These are phyloP conservation scores for Eupeodes latifasciatus DNA, from an alignment of 2,888 invertebrate genomes.

Conservation along the genomic window DNA sequence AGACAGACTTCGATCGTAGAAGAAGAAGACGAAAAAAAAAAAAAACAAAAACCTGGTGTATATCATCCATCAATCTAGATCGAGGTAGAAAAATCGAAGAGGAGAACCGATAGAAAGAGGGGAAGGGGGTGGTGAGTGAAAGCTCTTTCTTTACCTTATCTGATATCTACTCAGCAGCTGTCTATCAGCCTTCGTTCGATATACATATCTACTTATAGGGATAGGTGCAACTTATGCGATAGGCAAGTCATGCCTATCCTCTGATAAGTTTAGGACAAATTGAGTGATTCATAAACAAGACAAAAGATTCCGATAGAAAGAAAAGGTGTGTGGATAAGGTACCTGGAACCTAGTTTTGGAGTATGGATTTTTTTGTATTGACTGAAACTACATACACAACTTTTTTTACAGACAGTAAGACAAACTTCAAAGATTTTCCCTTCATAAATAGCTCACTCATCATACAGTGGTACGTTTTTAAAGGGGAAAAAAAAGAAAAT, in stretches of 20 bases:
- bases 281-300: slow-evolving; percentile 17
- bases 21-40: too few relatives aligned
- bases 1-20: not conserved
- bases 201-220: not conserved
- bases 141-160: slow-evolving; percentile 19
- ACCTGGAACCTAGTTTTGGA: not conserved
- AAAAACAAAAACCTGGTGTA: not conserved
- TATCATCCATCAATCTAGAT: slow-evolving; percentile 26
- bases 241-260: slow-evolving; percentile 57
- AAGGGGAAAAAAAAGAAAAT: slow-evolving; percentile 49
- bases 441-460: too few relatives aligned
- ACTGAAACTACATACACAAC: slow-evolving; percentile 16
- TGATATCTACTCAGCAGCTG: not conserved
- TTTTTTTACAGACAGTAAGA: not conserved
- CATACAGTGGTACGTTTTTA: too few relatives aligned
- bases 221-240: slow-evolving; percentile 25
- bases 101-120: not conserved
- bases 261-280: slow-evolving; percentile 62
- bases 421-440: not conserved
- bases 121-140: not conserved
- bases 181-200: slow-evolving; percentile 26
- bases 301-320: slow-evolving; percentile 31
- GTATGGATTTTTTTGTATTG: slow-evolving; percentile 8
- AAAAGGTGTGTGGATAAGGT: slow-evolving; percentile 54
- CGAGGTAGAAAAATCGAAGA: not conserved